Evolutionary conservation across 1,140 invertebrate genomes (phyloP), one percentile per base, ranked within the genome.

Genomic region (Neuroterus valhalla): DNA sequence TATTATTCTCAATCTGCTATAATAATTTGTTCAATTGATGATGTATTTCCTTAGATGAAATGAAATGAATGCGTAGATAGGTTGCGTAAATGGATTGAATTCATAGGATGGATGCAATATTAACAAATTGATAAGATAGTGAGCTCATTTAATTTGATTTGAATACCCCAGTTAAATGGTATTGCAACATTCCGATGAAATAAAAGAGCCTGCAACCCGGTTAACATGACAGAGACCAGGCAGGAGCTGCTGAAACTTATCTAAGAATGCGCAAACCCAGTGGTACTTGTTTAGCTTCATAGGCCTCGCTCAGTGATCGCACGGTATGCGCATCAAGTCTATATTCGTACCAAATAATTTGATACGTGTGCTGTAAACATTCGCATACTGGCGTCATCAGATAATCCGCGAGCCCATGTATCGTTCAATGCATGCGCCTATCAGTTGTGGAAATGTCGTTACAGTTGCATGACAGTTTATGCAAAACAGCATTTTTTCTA

Each of bases 401-500:
- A 55, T 55, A 55, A 55, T 55, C 4, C 50, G 19, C 50, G 19
- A 23, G 50, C 14, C 19, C 48, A 52, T 52, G 48, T 52, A 11
- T 46, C n/a, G 15, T 11, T 55, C 11, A 21, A 23, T 62, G 55
- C 31, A 62, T 62, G 55, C 55, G 14, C 14, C 21, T n/a, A 62
- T 62, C 14, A 38, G 23, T 31, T 62, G 55, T 62, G 26, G 31
- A 62, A 62, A n/a, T 62, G 55, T 38, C 55, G 26, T 62, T 62
- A 62, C 55, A 62, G 55, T 62, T 62, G 55, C 55, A 62, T 62
- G 26, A 62, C 55, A 62, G 12, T 62, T 62, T 15, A 62, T 62
- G 23, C 55, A 31, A 62, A 62, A 62, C 15, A 31, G 48, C 21
- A 50, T 50, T 38, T 38, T 38, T 38, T 38, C 31, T 38, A 8